These are phyloP conservation scores for Sebastes aleutianus DNA, from an alignment of 2,797 vertebrate genomes.

Conservation along the genomic window DNA sequence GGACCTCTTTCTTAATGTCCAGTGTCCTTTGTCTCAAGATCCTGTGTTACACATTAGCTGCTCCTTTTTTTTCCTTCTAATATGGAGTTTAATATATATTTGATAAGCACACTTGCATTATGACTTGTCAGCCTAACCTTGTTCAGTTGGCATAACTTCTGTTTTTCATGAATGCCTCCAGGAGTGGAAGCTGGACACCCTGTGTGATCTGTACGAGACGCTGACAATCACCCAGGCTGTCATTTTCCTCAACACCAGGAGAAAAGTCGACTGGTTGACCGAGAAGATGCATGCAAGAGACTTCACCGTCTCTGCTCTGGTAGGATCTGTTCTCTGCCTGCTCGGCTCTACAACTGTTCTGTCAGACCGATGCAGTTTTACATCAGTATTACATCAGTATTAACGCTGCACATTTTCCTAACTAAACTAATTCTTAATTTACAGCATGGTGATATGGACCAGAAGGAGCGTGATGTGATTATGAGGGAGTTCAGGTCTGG, in stretches of 20 bases:
- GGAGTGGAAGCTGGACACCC: slow-evolving; percentile 99
- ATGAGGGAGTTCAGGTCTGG: slow-evolving; percentile 98
- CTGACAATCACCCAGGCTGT: slow-evolving; percentile 99
- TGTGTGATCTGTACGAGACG: slow-evolving; percentile 97
- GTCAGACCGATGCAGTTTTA: fast-evolving
- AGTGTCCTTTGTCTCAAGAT: slow-evolving; percentile 87
- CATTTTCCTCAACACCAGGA: slow-evolving; percentile 98
- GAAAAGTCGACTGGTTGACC: slow-evolving; percentile 99
- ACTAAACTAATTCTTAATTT: not conserved
- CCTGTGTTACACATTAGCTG: slow-evolving; percentile 82
- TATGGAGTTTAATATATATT: not conserved
- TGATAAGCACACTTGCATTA: not conserved
- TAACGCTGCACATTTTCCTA: not conserved
- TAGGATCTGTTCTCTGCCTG: slow-evolving; percentile 66
- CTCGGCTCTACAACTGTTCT: not conserved
- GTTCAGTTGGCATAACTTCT: not conserved
- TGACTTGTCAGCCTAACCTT: not conserved
- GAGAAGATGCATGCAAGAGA: slow-evolving; percentile 99
- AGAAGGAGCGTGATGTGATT: slow-evolving; percentile 98
- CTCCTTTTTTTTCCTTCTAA: fast-evolving
- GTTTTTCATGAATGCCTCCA: slow-evolving; percentile 42
- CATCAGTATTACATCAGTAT: not conserved
- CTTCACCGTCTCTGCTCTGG: slow-evolving; percentile 98
- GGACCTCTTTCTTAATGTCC: slow-evolving; percentile 99
- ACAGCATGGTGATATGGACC: slow-evolving; percentile 99